These are phyloP conservation scores for Agonopterix subpropinquella DNA, from an alignment of 2,888 invertebrate species.

Conservation along the genomic window DNA sequence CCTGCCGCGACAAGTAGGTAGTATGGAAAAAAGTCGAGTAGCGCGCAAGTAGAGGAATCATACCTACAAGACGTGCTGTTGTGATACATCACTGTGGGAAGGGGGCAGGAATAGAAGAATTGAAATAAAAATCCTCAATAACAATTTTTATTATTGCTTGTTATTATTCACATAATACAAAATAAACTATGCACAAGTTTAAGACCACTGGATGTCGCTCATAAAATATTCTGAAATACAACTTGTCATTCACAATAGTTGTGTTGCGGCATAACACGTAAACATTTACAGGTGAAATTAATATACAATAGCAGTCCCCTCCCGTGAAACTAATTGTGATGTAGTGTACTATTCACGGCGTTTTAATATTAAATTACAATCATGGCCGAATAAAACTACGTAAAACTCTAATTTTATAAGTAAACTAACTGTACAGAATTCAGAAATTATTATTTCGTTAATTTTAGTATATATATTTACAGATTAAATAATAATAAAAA, in stretches of 20 bases:
- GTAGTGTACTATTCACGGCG: slow-evolving; percentile 34
- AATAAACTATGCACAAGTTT: slow-evolving; percentile 80
- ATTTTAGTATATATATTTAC: slow-evolving; percentile 60
- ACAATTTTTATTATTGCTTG: slow-evolving; percentile 79
- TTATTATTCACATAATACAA: slow-evolving; percentile 81
- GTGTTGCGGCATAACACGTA: slow-evolving; percentile 23
- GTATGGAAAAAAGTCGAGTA: no score
- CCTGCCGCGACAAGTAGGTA: no score
- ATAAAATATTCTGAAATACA: slow-evolving; percentile 59
- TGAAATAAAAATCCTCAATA: slow-evolving; percentile 57
- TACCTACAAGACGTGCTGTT: no score
- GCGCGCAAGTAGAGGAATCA: no score
- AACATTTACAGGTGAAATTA: slow-evolving; percentile 42
- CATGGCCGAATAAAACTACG: slow-evolving; percentile 56
- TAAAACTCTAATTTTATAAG: slow-evolving; percentile 43
- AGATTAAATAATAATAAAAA: slow-evolving; percentile 24
- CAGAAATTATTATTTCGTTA: slow-evolving; percentile 41
- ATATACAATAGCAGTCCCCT: slow-evolving; percentile 51
- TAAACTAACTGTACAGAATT: slow-evolving; percentile 53
- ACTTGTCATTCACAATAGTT: slow-evolving; percentile 36
- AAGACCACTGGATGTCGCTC: slow-evolving; percentile 65
- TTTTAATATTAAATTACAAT: slow-evolving; percentile 46
- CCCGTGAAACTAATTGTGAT: slow-evolving; percentile 52
- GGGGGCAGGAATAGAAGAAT: neutral
- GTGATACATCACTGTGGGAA: no score